phyloP scores from a whole-genome alignment of 1,140 invertebrate genomes.

The Drosophila mauritiana region DNA sequence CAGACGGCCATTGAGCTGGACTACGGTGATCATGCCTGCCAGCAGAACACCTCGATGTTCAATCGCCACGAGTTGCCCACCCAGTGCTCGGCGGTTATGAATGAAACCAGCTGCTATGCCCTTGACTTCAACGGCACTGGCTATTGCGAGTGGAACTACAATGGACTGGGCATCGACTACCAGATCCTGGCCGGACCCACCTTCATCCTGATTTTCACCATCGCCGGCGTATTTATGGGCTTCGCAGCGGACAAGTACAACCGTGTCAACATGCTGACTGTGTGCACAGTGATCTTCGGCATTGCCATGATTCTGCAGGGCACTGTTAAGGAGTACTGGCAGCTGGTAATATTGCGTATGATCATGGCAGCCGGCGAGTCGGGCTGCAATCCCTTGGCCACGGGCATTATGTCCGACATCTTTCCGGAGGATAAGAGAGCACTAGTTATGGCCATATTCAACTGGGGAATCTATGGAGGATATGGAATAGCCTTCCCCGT shows the following conservation, averaged over 20 bases:
- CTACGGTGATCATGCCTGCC: slow-evolving; percentile 95
- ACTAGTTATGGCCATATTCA: slow-evolving; percentile 96
- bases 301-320: slow-evolving; percentile 93
- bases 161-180: slow-evolving; percentile 95
- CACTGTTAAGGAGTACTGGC: slow-evolving; percentile 94
- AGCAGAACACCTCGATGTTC: slow-evolving; percentile 89
- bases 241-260: slow-evolving; percentile 92
- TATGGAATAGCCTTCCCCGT: slow-evolving; percentile 96
- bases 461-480: slow-evolving; percentile 98
- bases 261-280: slow-evolving; percentile 90
- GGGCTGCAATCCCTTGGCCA: slow-evolving; percentile 95
- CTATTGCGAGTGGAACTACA: slow-evolving; percentile 96
- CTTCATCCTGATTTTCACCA: slow-evolving; percentile 95
- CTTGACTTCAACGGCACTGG: slow-evolving; percentile 88
- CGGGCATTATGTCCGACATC: slow-evolving; percentile 93
- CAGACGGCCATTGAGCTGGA: slow-evolving; percentile 92
- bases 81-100: slow-evolving; percentile 86
- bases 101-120: slow-evolving; percentile 87
- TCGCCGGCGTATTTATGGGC: slow-evolving; percentile 94
- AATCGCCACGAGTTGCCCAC: slow-evolving; percentile 87
- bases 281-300: slow-evolving; percentile 92
- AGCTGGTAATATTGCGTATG: slow-evolving; percentile 94
- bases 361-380: slow-evolving; percentile 94
- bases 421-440: slow-evolving; percentile 93
- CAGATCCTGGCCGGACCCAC: slow-evolving; percentile 96